Conservation (phyloP, 2,888 invertebrate genomes). For the Synergus umbraculus region DNA sequence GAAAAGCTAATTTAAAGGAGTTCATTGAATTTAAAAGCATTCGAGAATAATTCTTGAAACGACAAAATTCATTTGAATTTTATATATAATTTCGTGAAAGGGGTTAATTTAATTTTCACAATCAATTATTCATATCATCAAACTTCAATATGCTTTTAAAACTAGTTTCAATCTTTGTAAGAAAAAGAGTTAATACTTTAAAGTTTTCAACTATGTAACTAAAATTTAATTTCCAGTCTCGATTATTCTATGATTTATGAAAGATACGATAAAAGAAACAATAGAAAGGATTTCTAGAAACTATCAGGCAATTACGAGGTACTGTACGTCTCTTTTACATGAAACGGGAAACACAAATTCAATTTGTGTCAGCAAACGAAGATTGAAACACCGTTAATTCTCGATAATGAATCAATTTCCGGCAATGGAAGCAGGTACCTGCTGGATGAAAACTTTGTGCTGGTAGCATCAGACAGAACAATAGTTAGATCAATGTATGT, state of each 20-base stretch:
- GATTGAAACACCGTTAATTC: conserved; percentile 4
- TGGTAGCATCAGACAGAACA: neutral
- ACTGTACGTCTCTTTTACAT: neutral
- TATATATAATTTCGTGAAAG: neutral
- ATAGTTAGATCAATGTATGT: conserved; percentile 5
- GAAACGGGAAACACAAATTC: neutral
- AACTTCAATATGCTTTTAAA: neutral
- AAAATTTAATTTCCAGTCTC: no score
- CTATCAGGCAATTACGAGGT: neutral
- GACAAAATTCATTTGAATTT: neutral
- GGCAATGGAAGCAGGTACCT: neutral
- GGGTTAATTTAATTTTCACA: neutral
- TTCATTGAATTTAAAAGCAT: no score
- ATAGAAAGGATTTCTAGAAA: neutral
- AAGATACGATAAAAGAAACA: no score
- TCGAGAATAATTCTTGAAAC: neutral
- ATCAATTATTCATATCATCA: neutral
- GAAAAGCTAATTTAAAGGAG: no score
- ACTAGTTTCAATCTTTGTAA: neutral
- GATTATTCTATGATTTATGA: no score
- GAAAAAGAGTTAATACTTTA: no score
- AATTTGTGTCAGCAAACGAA: neutral
- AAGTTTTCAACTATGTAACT: no score
- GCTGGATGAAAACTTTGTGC: conserved; percentile 15
- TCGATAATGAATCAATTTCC: neutral